Base-by-base conservation (phyloP, 2,888 invertebrate species). In the Miltochrista miniata region DNA sequence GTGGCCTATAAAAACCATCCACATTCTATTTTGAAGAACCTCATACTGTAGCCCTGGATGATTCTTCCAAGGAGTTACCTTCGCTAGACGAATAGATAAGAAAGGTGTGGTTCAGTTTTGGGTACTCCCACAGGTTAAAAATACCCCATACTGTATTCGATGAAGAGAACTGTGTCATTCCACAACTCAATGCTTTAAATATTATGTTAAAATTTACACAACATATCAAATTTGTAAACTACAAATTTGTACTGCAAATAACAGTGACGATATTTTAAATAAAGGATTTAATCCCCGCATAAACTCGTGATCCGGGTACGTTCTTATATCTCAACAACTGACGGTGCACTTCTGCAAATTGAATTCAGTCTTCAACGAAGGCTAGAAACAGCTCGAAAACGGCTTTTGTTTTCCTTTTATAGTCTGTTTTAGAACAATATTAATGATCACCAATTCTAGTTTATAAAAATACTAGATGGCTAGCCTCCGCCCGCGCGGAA, bases 281-380 rank as follows among this genome's bases (percentile, higher is more conserved):
- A 54, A 56, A 56, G 59, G 51, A 43, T 55, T 53, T 61, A 59
- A 61, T 64, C 56, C 56, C 40, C 48, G 51, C 45, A 56, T 61
- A 72, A 76, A 79, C 68, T 64, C 70, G 69, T 76, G 75, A 66
- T 54, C 54, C 51, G 61, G 18, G 3, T 24, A 51, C 69, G 71
- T 76, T 68, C 62, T 68, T 70, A 56, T 68, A 59, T 60, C 63
- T 48, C 41, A 36, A 54, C 58, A 61, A 64, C 58, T 66, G 56
- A 60, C 40, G 53, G 64, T 63, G 66, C 64, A 72, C 70, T 77
- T 70, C 69, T 72, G 70, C 64, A 76, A 79, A 82, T 78, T 79
- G 71, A 81, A 79, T 82, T 83, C 76, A 44, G 56, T 58, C 56
- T 71, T 61, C 59, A 59, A 50, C 50, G 53, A 65, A 66, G 71